These are phyloP conservation scores for Cyphomyrus plagiostoma DNA, from an alignment of 2,113 vertebrate species.

Conservation along the genomic window DNA sequence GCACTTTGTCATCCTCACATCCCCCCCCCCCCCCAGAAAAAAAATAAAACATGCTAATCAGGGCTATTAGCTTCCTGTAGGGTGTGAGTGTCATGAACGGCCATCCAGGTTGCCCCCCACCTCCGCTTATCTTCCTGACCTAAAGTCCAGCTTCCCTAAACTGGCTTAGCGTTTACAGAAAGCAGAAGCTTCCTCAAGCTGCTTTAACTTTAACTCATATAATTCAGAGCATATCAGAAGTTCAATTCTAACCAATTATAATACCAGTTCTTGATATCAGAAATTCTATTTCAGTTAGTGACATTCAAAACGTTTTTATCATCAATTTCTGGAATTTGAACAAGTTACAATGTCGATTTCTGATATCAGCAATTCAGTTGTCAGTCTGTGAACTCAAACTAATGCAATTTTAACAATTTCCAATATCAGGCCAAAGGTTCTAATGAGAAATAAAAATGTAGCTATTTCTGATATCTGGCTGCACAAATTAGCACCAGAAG, in stretches of 20 bases:
- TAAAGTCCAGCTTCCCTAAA: neutral
- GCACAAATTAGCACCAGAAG: neutral
- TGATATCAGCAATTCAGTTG: neutral
- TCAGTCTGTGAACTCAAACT: neutral
- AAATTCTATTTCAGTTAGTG: neutral
- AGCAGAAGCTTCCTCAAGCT: neutral
- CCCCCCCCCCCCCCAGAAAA: neutral
- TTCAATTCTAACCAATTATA: neutral
- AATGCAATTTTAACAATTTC: neutral
- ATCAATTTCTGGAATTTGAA: neutral
- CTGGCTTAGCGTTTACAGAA: neutral
- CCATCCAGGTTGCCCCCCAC: neutral
- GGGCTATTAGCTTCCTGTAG: neutral
- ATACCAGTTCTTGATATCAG: neutral
- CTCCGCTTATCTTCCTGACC: neutral
- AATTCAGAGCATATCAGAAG: neutral
- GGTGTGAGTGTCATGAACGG: neutral
- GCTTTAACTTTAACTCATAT: no score
- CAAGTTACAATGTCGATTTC: neutral
- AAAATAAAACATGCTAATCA: neutral
- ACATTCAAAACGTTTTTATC: neutral
- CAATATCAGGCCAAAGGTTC: neutral
- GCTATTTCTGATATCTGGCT: neutral
- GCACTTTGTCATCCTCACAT: neutral
- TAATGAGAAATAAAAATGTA: neutral